These are phyloP conservation scores for Haliclona indistincta DNA, from an alignment of 37 sponge, comb jelly and placozoan genomes.

Conservation along the genomic window DNA sequence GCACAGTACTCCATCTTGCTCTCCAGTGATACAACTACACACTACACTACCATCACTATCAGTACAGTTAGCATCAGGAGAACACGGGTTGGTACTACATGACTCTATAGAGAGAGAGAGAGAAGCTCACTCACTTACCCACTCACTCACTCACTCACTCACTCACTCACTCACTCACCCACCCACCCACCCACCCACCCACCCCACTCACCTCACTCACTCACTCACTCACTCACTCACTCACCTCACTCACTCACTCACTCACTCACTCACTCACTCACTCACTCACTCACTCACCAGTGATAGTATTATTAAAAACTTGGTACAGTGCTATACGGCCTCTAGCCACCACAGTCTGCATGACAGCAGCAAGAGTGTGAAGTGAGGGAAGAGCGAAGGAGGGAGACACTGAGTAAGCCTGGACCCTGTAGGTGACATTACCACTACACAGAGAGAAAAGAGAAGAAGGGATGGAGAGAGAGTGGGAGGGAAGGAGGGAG, in stretches of 20 bases:
- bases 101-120: too few relatives aligned
- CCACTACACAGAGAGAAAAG: not conserved
- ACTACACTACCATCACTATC: too few relatives aligned
- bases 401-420: not conserved
- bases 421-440: not conserved
- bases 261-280: not conserved
- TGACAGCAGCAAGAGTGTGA: slow-evolving; percentile 18
- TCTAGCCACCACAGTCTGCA: slow-evolving; percentile 23
- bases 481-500: too few relatives aligned
- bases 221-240: not conserved
- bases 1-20: too few relatives aligned
- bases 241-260: not conserved
- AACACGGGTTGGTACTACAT: not conserved
- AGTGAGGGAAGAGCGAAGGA: slow-evolving; percentile 3
- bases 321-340: slow-evolving; percentile 12
- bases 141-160: not conserved
- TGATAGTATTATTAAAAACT: not conserved
- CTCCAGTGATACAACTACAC: too few relatives aligned
- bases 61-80: not conserved
- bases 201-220: not conserved
- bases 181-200: not conserved
- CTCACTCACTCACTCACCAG: not conserved
- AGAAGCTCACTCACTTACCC: not conserved
- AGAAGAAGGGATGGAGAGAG: too few relatives aligned
- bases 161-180: not conserved